These are phyloP conservation scores for Geopemphigus sp. DNA, from an alignment of 1,140 invertebrate genomes.

Conservation along the genomic window DNA sequence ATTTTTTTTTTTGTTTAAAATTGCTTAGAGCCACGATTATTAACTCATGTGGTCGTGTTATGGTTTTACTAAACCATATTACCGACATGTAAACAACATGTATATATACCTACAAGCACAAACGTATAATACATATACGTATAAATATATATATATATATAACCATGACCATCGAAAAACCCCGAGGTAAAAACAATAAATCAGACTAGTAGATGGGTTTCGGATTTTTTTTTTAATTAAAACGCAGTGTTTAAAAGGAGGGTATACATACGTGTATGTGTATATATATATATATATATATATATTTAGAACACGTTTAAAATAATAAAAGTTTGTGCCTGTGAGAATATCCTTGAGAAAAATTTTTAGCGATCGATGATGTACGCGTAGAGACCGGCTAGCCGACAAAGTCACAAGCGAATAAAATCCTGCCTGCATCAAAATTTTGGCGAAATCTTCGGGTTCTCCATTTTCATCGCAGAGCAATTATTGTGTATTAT, in stretches of 20 bases:
- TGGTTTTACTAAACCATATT: background rate
- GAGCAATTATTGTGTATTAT: no score
- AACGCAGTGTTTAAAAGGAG: background rate
- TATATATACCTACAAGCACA: background rate
- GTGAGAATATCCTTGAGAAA: no score
- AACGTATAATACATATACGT: background rate
- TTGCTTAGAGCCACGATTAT: slow-evolving; percentile 33
- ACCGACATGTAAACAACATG: slow-evolving; percentile 2
- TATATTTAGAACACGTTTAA: no score
- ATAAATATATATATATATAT: background rate
- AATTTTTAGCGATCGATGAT: no score
- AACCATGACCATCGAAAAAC: background rate
- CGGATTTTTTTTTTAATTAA: slow-evolving; percentile 23
- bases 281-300: no score
- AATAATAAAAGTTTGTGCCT: background rate
- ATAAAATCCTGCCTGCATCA: slow-evolving; percentile 21
- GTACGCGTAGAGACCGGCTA: no score
- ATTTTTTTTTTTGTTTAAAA: slow-evolving; percentile 9
- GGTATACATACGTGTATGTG: background rate
- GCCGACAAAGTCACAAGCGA: background rate
- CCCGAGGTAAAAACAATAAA: slow-evolving; percentile 29
- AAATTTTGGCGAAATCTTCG: slow-evolving; percentile 4
- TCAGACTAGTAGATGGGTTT: slow-evolving; percentile 6
- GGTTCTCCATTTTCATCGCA: background rate
- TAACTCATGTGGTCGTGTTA: slow-evolving; percentile 2